phyloP scores from a whole-genome alignment of 2,113 vertebrate genomes.

The Daboia siamensis region DNA sequence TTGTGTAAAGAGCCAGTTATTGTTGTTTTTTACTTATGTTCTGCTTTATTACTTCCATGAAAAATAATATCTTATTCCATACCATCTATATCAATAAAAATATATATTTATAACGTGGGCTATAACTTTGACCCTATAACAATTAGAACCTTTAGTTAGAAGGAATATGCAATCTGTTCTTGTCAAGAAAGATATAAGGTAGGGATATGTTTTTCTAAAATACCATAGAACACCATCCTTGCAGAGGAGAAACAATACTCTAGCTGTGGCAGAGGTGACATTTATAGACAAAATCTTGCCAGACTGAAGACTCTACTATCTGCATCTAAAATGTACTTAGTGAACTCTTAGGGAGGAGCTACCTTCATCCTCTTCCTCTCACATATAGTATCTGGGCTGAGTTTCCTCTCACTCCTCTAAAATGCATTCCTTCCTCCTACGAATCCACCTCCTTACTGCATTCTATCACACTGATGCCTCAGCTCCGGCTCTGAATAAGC shows the following conservation, averaged over 20 bases:
- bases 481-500: background rate
- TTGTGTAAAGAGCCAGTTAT: background rate
- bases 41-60: constrained; percentile 15
- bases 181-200: background rate
- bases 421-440: background rate
- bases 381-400: too few relatives aligned
- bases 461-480: background rate
- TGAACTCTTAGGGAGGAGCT: background rate
- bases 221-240: background rate
- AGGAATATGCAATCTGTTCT: background rate
- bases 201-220: background rate
- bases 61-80: constrained; percentile 31
- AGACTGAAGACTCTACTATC: background rate
- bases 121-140: background rate
- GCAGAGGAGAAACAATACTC: background rate
- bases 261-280: background rate
- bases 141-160: background rate
- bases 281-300: background rate
- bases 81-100: background rate
- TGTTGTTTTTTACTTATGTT: constrained; percentile 3
- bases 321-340: background rate
- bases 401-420: background rate
- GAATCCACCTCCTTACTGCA: background rate
- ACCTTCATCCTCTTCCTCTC: background rate
- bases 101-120: background rate